Evolutionary conservation across 2,797 vertebrate species (phyloP), one percentile per base, ranked within the genome.

Genomic region (Sebastes taczanowskii): DNA sequence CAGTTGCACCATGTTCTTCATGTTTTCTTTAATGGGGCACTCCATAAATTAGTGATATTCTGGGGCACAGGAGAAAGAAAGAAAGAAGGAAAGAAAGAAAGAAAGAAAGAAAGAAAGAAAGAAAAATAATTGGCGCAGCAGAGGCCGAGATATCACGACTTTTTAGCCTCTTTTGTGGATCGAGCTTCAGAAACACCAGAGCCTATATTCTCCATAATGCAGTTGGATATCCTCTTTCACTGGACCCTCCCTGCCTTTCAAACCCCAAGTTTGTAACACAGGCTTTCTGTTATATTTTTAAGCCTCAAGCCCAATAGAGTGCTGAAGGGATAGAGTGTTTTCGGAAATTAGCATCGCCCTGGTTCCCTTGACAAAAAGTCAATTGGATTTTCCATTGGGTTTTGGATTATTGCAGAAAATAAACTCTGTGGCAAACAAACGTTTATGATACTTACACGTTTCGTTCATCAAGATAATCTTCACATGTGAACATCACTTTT

Each of bases 401-500:
- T 42, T 42, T 42, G 14, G 38, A 42, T 42, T 42, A 42, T 42
- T 42, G 35, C 35, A 13, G 35, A 38, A 38, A 38, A 38, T 38
- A 38, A 42, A 14, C 38, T 42, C 38, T 42, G 38, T 42, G 38
- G 38, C 38, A 42, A 42, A 42, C 38, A 42, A 16, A 42, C 13
- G 1, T 16, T 42, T 16, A 42, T 16, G 38, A 42, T 42, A 42
- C 14, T 42, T 16, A 42, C 38, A 42, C 13, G 6, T 42, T 16
- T 42, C 14, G 38, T 42, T 42, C 38, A 14, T 2, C 1, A 42
- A 42, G 6, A 42, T 42, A 42, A 42, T 42, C 14, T 42, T 42
- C 38, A 16, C 38, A 42, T 14, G 0, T 42, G 2, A 42, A 0
- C 38, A 42, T 14, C 14, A 16, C 38, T 14, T 42, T 42, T 42